Conservation (phyloP, 2,113 vertebrate species). For the Corapipo altera region DNA sequence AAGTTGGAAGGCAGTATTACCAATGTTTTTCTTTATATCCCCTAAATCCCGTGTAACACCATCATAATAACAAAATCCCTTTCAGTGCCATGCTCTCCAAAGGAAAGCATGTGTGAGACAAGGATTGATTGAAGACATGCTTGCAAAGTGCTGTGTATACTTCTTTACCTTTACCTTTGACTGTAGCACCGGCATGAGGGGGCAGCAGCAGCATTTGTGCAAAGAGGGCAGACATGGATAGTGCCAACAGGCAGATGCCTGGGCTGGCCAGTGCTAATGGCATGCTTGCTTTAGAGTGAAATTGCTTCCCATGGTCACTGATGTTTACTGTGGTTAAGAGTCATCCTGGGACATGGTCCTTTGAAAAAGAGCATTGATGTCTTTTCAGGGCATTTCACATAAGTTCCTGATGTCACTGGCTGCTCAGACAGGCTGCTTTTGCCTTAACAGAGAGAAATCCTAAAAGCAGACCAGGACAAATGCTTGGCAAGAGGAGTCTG, state of each 20-base stretch:
- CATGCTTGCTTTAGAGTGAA: not conserved
- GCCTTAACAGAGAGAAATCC: not conserved
- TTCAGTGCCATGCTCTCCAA: not conserved
- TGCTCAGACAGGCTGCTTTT: not conserved
- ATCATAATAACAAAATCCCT: not conserved
- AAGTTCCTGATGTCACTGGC: not conserved
- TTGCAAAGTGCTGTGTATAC: fast-evolving
- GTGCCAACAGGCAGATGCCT: not conserved
- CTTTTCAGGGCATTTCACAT: not conserved
- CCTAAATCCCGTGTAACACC: not conserved
- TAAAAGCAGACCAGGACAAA: not conserved
- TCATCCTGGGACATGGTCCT: fast-evolving
- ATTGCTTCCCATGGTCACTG: not conserved
- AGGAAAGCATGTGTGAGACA: not conserved
- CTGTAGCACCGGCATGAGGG: fast-evolving
- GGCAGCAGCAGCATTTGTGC: not conserved
- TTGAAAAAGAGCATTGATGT: not conserved
- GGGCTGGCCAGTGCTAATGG: not conserved
- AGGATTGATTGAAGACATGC: not conserved
- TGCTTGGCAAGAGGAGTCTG: not conserved
- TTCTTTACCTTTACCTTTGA: too few relatives aligned
- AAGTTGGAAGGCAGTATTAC: not conserved
- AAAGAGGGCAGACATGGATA: not conserved
- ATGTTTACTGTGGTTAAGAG: not conserved
- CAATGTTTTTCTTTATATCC: not conserved